Evolutionary conservation across 2,113 vertebrate species (phyloP), one percentile per base, ranked within the genome.

Genomic region (Nymphicus hollandicus): DNA sequence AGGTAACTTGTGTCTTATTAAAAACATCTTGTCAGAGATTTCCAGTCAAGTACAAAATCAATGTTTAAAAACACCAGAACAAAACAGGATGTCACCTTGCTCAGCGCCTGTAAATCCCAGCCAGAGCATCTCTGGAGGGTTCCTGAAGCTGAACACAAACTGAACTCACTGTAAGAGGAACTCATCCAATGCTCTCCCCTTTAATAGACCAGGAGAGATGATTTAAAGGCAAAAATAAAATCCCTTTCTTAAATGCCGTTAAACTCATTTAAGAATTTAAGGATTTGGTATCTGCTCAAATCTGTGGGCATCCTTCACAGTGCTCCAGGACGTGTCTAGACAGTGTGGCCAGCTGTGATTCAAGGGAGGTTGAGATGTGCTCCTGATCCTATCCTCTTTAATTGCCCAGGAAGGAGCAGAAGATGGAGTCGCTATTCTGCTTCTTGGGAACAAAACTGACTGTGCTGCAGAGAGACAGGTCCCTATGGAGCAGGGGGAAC

Each of bases 361-460:
- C 56, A 6, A 39, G 55, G 56, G 12, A 61, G 64, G 18, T 10
- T 31, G 39, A 17, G 29, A 28, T 6, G 4, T 2, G 4, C 11
- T 84, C 16, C 39, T 46, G 5, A 56, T 35, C 58, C 33, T 80
- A 22, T 41, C 19, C 37, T 61, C 91, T 93, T 93, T 86, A 29
- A 7, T 31, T 46, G 4, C 55, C 27, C 97, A 99, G 99, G 98
- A 99, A 29, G 96, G 93, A 72, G 98, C 98, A 53, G 61, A 91
- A 6, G 97, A 98, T 1, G 90, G 98, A 27, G 97, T 98, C 7
- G 76, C 92, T 13, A 22, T 99, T 93, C 95, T 99, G 79, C 98
- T 99, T 35, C 97, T 99, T 13, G 99, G 99, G 50, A 99, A 99
- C 97, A 99, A 99, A 97, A 98, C 65, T 2, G 99, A 99, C 94